phyloP scores from a whole-genome alignment of 2,113 vertebrate genomes.

The Phylloscopus whistleri region DNA sequence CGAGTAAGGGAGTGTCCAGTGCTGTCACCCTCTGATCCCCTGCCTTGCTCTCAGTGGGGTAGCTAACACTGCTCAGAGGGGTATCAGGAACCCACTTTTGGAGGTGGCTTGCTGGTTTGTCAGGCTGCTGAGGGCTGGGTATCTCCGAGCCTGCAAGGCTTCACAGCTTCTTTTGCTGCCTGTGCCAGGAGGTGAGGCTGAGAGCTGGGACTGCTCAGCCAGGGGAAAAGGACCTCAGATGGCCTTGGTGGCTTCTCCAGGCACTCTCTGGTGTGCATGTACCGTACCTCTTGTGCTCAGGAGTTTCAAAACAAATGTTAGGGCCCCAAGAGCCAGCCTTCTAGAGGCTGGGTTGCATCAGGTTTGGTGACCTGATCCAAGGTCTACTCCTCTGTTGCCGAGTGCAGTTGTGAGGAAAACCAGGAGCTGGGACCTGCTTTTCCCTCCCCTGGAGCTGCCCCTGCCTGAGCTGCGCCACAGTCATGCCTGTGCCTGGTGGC shows the following conservation, averaged over 20 bases:
- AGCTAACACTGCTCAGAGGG: fast-evolving
- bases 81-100: not conserved
- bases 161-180: not conserved
- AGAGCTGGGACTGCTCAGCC: not conserved
- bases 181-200: not conserved
- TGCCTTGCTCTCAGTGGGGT: not conserved
- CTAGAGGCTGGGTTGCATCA: not conserved
- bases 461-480: too few relatives aligned
- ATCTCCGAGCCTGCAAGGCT: fast-evolving
- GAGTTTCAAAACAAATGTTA: not conserved
- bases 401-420: not conserved
- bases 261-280: not conserved
- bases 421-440: not conserved
- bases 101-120: not conserved
- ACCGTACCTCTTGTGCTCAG: not conserved
- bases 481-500: fast-evolving
- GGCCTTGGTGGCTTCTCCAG: not conserved
- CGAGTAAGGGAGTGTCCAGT: not conserved
- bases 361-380: not conserved
- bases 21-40: not conserved
- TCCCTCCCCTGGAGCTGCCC: not conserved
- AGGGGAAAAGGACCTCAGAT: not conserved
- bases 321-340: fast-evolving
- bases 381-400: not conserved
- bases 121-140: not conserved